Base-by-base conservation (phyloP, 2,113 vertebrate genomes). In the Sylvietta virens region DNA sequence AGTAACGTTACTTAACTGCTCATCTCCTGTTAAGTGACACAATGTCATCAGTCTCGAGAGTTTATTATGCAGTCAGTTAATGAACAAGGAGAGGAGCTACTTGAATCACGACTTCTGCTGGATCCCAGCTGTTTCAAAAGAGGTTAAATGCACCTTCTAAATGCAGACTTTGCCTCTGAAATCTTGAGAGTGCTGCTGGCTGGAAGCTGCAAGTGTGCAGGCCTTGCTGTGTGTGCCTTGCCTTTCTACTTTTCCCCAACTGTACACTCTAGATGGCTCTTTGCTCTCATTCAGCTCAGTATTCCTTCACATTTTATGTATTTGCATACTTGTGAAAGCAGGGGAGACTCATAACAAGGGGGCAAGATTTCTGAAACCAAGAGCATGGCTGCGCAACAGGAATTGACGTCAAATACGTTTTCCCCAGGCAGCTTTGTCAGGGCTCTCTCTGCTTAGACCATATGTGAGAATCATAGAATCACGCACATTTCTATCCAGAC, bases 111-210 rank as follows among this genome's bases (percentile, higher is more conserved):
- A 85, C 7, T 81, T 70, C 45, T 93, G 28, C 14, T 45, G 31
- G 26, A 76, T 11, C 11, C 33, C 28, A n/a, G 4, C 7, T 71
- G 31, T 47, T 95, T 72, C 74, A 76, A 22, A 67, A 26, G 15
- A 54, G 11, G 9, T 65, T 60, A 64, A 72, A 69, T 0, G 1
- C 7, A 33, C 13, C 4, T 61, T 80, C 35, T 71, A 0, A 1
- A 7, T 54, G 66, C 44, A 90, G 44, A 16, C 7, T 67, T 33
- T 92, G 39, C 15, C 33, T 90, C 33, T 3, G 2, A 85, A 79
- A 81, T 45, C 33, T 57, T 40, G 40, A 39, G 21, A 70, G 9
- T 53, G 26, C 22, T 67, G 19, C 28, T 72, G 50, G 3, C 30
- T 57, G 31, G 37, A 80, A 70, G 47, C 7, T 72, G 39, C 48